These are phyloP conservation scores for Hydriomena furcata DNA, from an alignment of 2,888 invertebrate species.

Conservation along the genomic window DNA sequence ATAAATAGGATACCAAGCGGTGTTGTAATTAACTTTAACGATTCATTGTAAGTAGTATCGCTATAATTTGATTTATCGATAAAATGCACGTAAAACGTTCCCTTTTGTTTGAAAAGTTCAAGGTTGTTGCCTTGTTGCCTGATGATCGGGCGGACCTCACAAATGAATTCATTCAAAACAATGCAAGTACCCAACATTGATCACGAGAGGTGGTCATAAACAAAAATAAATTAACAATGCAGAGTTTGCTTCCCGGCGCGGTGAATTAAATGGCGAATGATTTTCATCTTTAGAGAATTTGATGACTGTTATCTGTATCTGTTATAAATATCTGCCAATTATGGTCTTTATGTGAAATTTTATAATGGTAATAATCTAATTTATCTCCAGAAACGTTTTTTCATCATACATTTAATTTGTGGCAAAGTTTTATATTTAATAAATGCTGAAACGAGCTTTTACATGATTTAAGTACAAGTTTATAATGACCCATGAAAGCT, in stretches of 20 bases:
- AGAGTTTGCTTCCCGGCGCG: conserved; percentile 15
- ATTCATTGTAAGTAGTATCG: conserved; percentile 52
- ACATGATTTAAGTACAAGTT: background rate
- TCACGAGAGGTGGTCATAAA: conserved; percentile 34
- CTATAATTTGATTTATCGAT: conserved; percentile 55
- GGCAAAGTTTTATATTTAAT: too few relatives aligned
- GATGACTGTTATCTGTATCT: conserved; percentile 10
- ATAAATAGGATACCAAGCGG: conserved; percentile 37
- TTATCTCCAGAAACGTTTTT: background rate
- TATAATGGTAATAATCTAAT: background rate
- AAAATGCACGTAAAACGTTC: conserved; percentile 46
- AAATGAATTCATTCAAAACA: conserved; percentile 45
- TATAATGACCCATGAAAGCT: background rate
- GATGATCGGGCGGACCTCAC: conserved; percentile 38
- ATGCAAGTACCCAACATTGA: conserved; percentile 45
- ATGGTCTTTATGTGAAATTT: background rate
- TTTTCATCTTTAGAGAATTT: conserved; percentile 11
- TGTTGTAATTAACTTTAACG: conserved; percentile 53
- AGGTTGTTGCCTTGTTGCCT: too few relatives aligned
- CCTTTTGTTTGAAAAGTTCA: conserved; percentile 62
- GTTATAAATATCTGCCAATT: conserved; percentile 15
- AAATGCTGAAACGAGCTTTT: too few relatives aligned
- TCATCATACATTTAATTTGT: too few relatives aligned
- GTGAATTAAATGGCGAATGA: conserved; percentile 8
- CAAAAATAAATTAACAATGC: conserved; percentile 32